These are phyloP conservation scores for Oxyura jamaicensis DNA, from an alignment of 2,113 vertebrate genomes.

Conservation along the genomic window DNA sequence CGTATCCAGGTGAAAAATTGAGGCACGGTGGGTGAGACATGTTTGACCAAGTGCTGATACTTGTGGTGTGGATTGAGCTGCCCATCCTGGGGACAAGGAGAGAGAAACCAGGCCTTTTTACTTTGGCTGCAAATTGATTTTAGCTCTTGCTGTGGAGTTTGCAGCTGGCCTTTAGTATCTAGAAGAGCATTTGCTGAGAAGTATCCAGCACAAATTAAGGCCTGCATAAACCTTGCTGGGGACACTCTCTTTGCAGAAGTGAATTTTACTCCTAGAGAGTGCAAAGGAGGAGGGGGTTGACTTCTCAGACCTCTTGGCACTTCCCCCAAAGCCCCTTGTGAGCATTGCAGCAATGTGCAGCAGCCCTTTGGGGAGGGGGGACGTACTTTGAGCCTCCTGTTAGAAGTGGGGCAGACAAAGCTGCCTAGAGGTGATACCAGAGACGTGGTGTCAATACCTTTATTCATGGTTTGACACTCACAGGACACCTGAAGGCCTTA, in stretches of 20 bases:
- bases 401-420: not conserved
- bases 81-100: not conserved
- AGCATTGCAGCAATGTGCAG: not conserved
- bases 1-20: not conserved
- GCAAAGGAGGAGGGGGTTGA: not conserved
- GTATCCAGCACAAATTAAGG: not conserved
- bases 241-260: not conserved
- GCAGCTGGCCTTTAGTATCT: constrained; percentile 27
- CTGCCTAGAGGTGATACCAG: not conserved
- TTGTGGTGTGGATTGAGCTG: not conserved
- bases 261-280: not conserved
- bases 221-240: not conserved
- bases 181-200: not conserved
- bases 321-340: not conserved
- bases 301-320: not conserved
- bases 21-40: too few relatives aligned
- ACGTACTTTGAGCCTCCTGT: not conserved
- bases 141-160: constrained; percentile 32
- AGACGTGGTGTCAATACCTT: not conserved
- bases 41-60: not conserved
- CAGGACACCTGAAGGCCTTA: not conserved
- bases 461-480: not conserved
- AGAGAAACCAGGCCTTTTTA: not conserved
- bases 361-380: not conserved
- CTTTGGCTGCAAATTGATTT: constrained; percentile 51